These are phyloP conservation scores for Osmerus eperlanus DNA, from an alignment of 2,113 vertebrate species.

Conservation along the genomic window DNA sequence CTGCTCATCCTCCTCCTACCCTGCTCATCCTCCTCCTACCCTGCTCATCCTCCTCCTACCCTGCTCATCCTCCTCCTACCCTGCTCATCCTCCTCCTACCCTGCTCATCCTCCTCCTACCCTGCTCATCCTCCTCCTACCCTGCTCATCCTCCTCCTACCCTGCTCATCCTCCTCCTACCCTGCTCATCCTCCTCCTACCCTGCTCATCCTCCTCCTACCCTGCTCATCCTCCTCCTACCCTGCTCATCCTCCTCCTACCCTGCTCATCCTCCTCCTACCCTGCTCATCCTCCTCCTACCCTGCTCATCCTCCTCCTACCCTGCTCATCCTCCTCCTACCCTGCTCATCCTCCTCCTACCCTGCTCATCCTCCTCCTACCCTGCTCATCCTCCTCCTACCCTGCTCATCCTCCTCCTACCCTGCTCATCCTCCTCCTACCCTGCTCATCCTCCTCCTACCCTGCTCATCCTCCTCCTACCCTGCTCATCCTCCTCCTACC, in stretches of 20 bases:
- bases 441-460: constrained; percentile 37
- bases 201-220: constrained; percentile 37
- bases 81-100: constrained; percentile 16
- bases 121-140: constrained; percentile 37
- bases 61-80: constrained; percentile 46
- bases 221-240: constrained; percentile 37
- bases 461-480: constrained; percentile 37
- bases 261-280: constrained; percentile 37
- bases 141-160: constrained; percentile 37
- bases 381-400: constrained; percentile 37
- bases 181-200: constrained; percentile 37
- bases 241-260: constrained; percentile 37
- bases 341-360: constrained; percentile 37
- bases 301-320: constrained; percentile 37
- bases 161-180: constrained; percentile 37
- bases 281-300: constrained; percentile 37
- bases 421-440: constrained; percentile 37
- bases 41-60: constrained; percentile 46
- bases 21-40: constrained; percentile 46
- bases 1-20: constrained; percentile 46
- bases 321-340: constrained; percentile 37
- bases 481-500: constrained; percentile 37
- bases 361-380: constrained; percentile 37
- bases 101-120: constrained; percentile 37
- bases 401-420: constrained; percentile 37